A percentile compares a stretch with the other conserved stretches of the same genome.
Evolutionary conservation across 2,888 invertebrate genomes (phyloP).

Genomic region (Cheilosia scutellata): DNA sequence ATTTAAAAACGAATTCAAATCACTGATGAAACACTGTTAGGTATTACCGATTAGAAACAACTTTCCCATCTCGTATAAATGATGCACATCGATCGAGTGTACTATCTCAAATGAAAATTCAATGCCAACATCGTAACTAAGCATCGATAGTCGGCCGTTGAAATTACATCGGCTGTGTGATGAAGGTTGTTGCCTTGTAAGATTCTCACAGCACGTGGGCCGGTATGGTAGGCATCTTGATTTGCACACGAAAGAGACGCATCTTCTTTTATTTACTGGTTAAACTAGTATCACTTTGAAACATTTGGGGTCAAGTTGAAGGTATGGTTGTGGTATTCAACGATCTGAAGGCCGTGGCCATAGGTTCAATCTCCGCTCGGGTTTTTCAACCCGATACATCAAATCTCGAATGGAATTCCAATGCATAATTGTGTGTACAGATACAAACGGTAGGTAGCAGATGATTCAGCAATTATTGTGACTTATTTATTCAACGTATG

Average conservation of each 20-base stretch:
- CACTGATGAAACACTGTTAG: too few species aligned
- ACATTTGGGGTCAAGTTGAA: background rate
- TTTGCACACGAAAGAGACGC: background rate
- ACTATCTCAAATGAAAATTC: constrained; percentile 5
- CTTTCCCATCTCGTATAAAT: background rate
- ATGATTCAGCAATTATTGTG: too few species aligned
- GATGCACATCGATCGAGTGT: background rate
- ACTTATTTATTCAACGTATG: too few species aligned
- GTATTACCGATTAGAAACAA: constrained; percentile 29
- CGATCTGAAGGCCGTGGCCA: background rate
- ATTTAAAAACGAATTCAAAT: too few species aligned
- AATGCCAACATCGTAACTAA: background rate
- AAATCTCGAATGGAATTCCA: too few species aligned
- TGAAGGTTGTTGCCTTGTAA: background rate
- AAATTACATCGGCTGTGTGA: background rate
- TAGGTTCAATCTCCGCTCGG: background rate
- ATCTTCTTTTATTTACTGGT: constrained; percentile 4
- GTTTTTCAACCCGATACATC: too few species aligned
- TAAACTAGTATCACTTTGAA: background rate
- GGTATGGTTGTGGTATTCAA: background rate
- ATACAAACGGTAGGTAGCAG: too few species aligned
- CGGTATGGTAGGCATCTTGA: constrained; percentile 4
- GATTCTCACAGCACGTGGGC: background rate
- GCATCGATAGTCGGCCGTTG: background rate
- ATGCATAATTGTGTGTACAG: too few species aligned